phyloP scores from a whole-genome alignment of 2,888 invertebrate genomes.

The Sylvicola fuscatus region DNA sequence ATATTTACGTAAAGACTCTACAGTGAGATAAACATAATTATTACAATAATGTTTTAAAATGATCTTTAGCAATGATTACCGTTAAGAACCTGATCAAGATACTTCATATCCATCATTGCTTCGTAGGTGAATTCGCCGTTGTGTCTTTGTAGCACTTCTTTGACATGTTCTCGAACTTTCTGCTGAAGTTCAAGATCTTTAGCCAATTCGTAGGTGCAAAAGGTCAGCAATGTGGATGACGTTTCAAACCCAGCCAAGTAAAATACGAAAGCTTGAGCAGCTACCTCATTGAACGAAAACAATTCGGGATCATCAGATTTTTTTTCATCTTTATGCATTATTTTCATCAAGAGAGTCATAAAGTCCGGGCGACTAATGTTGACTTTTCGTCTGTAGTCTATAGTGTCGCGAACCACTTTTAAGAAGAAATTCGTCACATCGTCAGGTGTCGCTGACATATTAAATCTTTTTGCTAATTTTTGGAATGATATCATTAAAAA shows the following conservation, averaged over 20 bases:
- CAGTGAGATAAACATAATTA: too few species aligned
- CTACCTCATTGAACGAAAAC: constrained; percentile 19
- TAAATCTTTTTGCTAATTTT: neutral
- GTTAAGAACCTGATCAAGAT: constrained; percentile 21
- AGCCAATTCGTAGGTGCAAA: constrained; percentile 25
- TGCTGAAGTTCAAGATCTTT: constrained; percentile 23
- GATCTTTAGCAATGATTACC: constrained; percentile 13
- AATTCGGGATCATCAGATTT: neutral
- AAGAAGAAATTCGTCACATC: constrained; percentile 6
- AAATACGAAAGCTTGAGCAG: constrained; percentile 28
- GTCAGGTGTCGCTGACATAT: constrained; percentile 1
- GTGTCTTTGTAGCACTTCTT: constrained; percentile 14
- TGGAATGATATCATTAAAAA: neutral
- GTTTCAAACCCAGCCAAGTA: constrained; percentile 29
- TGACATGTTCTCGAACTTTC: constrained; percentile 19
- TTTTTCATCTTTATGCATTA: constrained; percentile 6
- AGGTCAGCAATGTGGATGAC: constrained; percentile 21
- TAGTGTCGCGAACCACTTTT: constrained; percentile 6
- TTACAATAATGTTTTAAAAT: too few species aligned
- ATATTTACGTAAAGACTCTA: constrained; percentile 21
- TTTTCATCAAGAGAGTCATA: constrained; percentile 8
- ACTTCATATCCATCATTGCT: constrained; percentile 19
- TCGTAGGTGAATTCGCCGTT: constrained; percentile 21
- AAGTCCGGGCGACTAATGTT: constrained; percentile 9
- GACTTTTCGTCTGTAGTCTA: constrained; percentile 7